A percentile compares a stretch with the other conserved stretches of the same genome.
phyloP scores from a whole-genome alignment of 2,113 vertebrate species.

The Platichthys flesus region DNA sequence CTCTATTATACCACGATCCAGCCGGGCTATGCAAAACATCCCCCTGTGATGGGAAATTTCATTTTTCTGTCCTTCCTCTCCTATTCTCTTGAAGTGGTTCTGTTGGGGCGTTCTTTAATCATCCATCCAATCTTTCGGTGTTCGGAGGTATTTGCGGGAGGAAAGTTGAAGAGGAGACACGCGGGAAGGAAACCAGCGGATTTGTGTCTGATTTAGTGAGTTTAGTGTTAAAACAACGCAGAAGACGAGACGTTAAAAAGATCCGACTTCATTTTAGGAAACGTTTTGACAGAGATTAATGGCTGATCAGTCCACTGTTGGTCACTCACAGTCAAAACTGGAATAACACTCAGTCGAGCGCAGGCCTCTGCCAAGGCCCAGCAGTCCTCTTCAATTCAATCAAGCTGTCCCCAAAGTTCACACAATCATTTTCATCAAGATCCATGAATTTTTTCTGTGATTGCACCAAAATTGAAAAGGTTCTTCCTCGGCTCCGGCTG shows the following conservation, averaged over 20 bases:
- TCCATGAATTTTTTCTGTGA: too few relatives aligned
- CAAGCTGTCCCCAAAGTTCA: too few relatives aligned
- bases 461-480: too few relatives aligned
- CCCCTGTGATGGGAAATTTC: slow-evolving; percentile 40
- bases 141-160: neutral
- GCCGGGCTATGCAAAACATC: slow-evolving; percentile 55
- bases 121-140: slow-evolving; percentile 3
- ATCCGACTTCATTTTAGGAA: neutral
- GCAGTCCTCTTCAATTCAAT: too few relatives aligned
- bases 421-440: too few relatives aligned
- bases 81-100: neutral
- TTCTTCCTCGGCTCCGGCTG: too few relatives aligned
- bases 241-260: neutral
- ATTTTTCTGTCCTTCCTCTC: slow-evolving; percentile 15
- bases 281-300: neutral
- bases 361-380: too few relatives aligned
- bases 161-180: neutral
- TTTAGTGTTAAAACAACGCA: too few relatives aligned
- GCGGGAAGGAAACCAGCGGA: neutral
- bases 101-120: neutral
- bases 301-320: neutral
- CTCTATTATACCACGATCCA: slow-evolving; percentile 59
- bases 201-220: neutral
- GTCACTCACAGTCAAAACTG: neutral
- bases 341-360: neutral